Percentiles rank a stretch among this genome's conserved stretches.
These are phyloP conservation scores for Callaeas wilsoni DNA, from an alignment of 2,113 vertebrate species.

Conservation along the genomic window DNA sequence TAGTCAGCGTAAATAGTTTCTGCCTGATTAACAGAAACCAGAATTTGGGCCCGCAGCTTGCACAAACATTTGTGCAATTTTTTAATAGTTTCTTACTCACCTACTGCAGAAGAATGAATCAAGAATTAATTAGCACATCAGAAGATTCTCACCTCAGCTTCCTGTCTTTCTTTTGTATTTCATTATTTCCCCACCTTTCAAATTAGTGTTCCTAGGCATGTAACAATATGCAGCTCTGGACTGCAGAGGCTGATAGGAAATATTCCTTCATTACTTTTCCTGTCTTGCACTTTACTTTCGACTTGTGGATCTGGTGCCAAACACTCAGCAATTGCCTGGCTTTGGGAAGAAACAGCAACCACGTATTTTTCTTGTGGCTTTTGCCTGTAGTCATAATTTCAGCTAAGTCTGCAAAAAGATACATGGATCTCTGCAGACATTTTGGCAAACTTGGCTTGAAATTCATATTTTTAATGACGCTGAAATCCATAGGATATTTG, in stretches of 20 bases:
- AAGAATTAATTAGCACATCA: slow-evolving; percentile 53
- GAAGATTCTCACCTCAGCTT: slow-evolving; percentile 52
- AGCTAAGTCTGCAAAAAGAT: neutral
- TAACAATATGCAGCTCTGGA: neutral
- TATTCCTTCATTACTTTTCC: neutral
- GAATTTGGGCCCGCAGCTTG: neutral
- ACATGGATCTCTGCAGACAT: neutral
- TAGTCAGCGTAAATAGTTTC: neutral
- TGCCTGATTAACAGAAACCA: slow-evolving; percentile 30
- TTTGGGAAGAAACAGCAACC: neutral
- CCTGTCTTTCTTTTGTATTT: slow-evolving; percentile 42
- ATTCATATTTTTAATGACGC: neutral
- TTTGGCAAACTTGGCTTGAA: neutral
- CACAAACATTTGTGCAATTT: slow-evolving; percentile 29
- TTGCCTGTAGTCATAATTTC: neutral
- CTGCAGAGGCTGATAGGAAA: neutral
- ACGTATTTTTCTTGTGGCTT: neutral
- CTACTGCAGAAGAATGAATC: slow-evolving; percentile 38
- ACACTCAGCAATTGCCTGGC: neutral
- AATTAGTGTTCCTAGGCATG: neutral
- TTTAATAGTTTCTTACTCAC: slow-evolving; percentile 18
- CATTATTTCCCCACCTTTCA: neutral
- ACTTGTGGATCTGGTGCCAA: neutral
- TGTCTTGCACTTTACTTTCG: neutral
- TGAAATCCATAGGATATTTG: neutral